A percentile compares a stretch with the other conserved stretches of the same genome.
Evolutionary conservation across 1,140 invertebrate species (phyloP).

Genomic region (Brachionus rubens): DNA sequence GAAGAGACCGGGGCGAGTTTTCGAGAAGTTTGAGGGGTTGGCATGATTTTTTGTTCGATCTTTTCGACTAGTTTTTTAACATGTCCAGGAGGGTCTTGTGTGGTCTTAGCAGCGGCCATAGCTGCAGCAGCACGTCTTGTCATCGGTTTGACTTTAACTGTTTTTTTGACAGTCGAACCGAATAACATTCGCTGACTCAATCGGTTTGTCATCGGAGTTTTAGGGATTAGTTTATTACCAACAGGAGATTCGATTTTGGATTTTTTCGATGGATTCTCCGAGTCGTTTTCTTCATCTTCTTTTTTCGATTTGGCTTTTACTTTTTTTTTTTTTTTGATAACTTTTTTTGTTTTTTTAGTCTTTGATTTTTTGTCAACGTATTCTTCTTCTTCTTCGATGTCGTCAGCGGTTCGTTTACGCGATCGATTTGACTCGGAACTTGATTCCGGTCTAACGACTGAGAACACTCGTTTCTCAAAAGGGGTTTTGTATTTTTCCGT

Average conservation of each 20-base stretch:
- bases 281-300: neutral
- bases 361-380: neutral
- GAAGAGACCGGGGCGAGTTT: neutral
- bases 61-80: slow-evolving; percentile 14
- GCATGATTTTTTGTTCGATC: neutral
- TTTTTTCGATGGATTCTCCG: neutral
- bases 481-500: slow-evolving; percentile 9
- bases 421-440: neutral
- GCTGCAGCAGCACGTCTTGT: slow-evolving; percentile 7
- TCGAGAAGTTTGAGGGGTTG: neutral
- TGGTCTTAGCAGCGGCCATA: neutral
- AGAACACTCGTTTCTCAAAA: neutral
- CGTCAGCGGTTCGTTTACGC: neutral
- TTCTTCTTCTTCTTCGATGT: neutral
- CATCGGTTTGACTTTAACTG: neutral
- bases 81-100: neutral
- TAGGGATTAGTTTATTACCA: neutral
- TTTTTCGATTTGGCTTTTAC: neutral
- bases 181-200: neutral
- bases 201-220: slow-evolving; percentile 17
- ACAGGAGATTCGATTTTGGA: neutral
- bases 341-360: neutral
- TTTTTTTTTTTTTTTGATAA: slow-evolving; percentile 3
- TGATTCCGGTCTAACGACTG: neutral
- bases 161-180: neutral